Evolutionary conservation across 2,888 invertebrate species (phyloP), one percentile per base, ranked within the genome.

Genomic region (Lepidochitona cinerea): DNA sequence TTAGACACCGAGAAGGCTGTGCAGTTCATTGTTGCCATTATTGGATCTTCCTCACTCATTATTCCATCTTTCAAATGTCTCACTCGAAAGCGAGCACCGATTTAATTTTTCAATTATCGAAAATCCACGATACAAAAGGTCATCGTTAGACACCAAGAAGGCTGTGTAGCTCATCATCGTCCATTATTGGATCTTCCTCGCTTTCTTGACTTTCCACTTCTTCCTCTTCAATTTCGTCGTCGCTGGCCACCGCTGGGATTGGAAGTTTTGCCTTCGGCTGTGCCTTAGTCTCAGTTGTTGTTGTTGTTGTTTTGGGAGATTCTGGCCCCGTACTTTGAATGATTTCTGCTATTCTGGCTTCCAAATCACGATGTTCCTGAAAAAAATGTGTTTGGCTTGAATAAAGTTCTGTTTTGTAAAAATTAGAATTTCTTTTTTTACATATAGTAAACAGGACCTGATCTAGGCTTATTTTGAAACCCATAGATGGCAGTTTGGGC

Each of bases 321-420:
- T 70, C 32, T 6, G 74, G 64, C 33, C 76, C 78, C 53, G 81
- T 79, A 14, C 84, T 84, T 64, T 85, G 81, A 54, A 89, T 89
- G 67, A 89, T 87, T 71, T 86, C 86, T 7, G 87, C 86, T 54
- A 89, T 89, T 65, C 89, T 76, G 0, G 87, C 89, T 80, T 89
- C 88, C n/a, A 89, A 78, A 67, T 88, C 88, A 66, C 86, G 77
- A 32, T 87, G 82, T 71, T 88, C 87, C 83, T 85, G 59, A 49
- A 4, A 2, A 49, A n/a, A n/a, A n/a, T n/a, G n/a, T n/a, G n/a
- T n/a, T n/a, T n/a, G n/a, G n/a, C n/a, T n/a, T n/a, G n/a, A n/a
- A n/a, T n/a, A n/a, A n/a, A n/a, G n/a, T n/a, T n/a, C n/a, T n/a
- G n/a, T n/a, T n/a, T n/a, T n/a, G n/a, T n/a, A n/a, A n/a, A n/a